Evolutionary conservation across 2,888 invertebrate species (phyloP).

Genomic region (Dryococelus australis): DNA sequence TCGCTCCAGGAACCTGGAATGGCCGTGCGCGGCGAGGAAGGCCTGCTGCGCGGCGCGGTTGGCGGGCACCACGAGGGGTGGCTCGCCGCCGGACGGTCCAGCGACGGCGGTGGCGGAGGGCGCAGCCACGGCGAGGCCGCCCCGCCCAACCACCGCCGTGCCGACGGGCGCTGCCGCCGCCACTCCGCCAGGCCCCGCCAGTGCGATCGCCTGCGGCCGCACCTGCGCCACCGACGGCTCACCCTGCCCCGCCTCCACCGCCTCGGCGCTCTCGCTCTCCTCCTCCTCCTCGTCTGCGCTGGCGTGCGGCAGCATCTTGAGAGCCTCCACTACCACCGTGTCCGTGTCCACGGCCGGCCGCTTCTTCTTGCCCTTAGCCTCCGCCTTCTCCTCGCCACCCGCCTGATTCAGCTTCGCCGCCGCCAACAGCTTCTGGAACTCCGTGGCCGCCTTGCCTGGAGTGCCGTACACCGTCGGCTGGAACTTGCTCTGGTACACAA

Average conservation of each 20-base stretch:
- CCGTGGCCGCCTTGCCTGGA: constrained; percentile 24
- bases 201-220: constrained; percentile 61
- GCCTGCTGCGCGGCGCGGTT: constrained; percentile 12
- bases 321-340: constrained; percentile 29
- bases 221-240: constrained; percentile 56
- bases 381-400: constrained; percentile 24
- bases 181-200: constrained; percentile 62
- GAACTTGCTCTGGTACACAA: background rate
- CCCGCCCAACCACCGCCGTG: constrained; percentile 62
- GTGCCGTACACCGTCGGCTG: background rate
- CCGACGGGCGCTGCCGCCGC: constrained; percentile 61
- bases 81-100: constrained; percentile 54
- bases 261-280: constrained; percentile 43
- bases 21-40: background rate
- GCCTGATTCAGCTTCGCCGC: background rate
- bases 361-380: background rate
- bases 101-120: constrained; percentile 64
- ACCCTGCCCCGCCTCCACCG: constrained; percentile 48
- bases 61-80: constrained; percentile 33
- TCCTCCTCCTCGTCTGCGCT: constrained; percentile 22
- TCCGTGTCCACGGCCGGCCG: constrained; percentile 20
- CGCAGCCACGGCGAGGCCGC: constrained; percentile 61
- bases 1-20: background rate
- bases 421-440: constrained; percentile 31
- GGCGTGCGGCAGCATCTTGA: background rate